These are phyloP conservation scores for Ictalurus furcatus DNA, from an alignment of 2,113 vertebrate genomes.

Conservation along the genomic window DNA sequence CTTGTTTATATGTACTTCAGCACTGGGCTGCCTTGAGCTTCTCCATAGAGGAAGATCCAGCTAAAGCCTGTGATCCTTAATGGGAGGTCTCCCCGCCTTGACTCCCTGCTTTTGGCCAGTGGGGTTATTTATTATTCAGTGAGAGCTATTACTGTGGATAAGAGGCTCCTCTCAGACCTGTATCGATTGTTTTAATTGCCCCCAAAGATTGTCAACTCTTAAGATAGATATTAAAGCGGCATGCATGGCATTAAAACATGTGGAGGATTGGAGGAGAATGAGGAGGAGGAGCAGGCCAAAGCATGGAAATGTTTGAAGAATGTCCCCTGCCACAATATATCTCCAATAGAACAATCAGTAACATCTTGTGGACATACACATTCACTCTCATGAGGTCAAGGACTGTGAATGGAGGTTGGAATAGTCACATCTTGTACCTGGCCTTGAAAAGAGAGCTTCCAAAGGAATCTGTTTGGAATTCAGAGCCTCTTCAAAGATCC, in stretches of 20 bases:
- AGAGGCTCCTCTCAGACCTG: slow-evolving; percentile 74
- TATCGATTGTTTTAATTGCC: slow-evolving; percentile 81
- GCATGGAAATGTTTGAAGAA: slow-evolving; percentile 49
- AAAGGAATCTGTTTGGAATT: background rate
- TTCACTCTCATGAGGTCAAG: slow-evolving; percentile 57
- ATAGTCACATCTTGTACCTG: slow-evolving; percentile 33
- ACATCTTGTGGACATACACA: slow-evolving; percentile 65
- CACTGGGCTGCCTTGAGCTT: slow-evolving; percentile 4
- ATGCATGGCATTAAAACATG: slow-evolving; percentile 63
- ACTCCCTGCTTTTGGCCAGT: slow-evolving; percentile 51
- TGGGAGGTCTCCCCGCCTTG: slow-evolving; percentile 50
- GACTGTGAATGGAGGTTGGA: slow-evolving; percentile 36
- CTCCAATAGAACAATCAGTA: slow-evolving; percentile 65
- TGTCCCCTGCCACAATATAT: slow-evolving; percentile 62
- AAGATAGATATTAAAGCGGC: slow-evolving; percentile 78
- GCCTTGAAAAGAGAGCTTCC: slow-evolving; percentile 14
- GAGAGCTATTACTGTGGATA: slow-evolving; percentile 78
- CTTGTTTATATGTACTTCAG: slow-evolving; percentile 24
- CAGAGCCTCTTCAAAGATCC: background rate
- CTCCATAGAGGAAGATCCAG: slow-evolving; percentile 35
- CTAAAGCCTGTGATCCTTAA: slow-evolving; percentile 53
- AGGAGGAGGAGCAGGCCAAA: slow-evolving; percentile 54
- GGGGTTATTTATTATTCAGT: slow-evolving; percentile 78
- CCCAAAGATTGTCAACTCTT: slow-evolving; percentile 79
- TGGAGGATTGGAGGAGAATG: slow-evolving; percentile 10